These are phyloP conservation scores for Epinotia nisella DNA, from an alignment of 2,888 invertebrate species.

Conservation along the genomic window DNA sequence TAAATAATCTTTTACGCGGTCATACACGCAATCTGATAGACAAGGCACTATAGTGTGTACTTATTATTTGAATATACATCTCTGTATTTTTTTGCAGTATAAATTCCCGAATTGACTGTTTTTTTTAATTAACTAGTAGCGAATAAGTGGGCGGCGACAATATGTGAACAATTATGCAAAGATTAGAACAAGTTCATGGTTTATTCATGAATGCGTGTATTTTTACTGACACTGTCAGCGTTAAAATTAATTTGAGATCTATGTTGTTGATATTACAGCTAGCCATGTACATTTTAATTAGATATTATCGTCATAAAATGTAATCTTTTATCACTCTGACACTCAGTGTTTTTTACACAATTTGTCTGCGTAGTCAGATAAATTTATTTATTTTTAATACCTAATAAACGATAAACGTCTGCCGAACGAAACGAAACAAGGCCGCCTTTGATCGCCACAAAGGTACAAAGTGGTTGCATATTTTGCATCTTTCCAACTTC, in stretches of 20 bases:
- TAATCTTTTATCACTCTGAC: too few species aligned
- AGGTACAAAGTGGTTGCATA: too few species aligned
- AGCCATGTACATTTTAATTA: neutral
- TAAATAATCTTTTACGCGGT: neutral
- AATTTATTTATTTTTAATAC: too few species aligned
- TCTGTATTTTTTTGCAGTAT: neutral
- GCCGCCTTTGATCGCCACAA: too few species aligned
- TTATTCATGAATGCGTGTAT: conserved; percentile 15
- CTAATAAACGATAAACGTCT: too few species aligned
- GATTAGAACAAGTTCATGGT: conserved; percentile 15
- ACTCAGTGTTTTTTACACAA: neutral
- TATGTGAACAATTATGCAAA: neutral
- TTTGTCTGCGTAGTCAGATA: neutral
- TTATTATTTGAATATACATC: neutral
- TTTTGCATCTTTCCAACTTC: too few species aligned
- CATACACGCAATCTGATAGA: neutral
- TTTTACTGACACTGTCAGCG: conserved; percentile 8
- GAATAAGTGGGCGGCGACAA: conserved; percentile 21
- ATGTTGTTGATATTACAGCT: neutral
- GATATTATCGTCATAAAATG: neutral
- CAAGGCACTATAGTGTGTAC: neutral
- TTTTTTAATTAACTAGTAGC: conserved; percentile 13
- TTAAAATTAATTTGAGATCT: neutral
- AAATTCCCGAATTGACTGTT: neutral
- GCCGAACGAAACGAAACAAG: too few species aligned